Percentiles rank a stretch among this genome's conserved stretches.
Evolutionary conservation across 2,797 vertebrate species (phyloP).

Genomic region (Pelodytes ibericus): DNA sequence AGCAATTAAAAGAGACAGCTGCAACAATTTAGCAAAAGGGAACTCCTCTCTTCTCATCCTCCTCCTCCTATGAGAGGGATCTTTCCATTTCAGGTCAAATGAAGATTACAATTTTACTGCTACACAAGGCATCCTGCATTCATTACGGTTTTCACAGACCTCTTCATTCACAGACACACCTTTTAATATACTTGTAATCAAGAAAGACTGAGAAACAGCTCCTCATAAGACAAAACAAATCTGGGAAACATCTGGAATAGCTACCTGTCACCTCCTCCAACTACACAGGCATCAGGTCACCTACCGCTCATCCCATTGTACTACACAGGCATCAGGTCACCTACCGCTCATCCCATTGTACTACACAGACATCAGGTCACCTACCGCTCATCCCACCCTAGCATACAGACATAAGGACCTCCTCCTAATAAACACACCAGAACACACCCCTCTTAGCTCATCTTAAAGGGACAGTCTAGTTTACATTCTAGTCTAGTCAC

Average conservation of each 20-base stretch:
- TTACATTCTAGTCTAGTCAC: no score
- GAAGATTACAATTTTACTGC: constrained; percentile 19
- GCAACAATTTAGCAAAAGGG: constrained; percentile 25
- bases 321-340: not conserved
- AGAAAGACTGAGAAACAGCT: no score
- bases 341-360: not conserved
- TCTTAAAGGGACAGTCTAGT: not conserved
- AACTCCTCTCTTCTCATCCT: constrained; percentile 34
- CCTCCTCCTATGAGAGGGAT: constrained; percentile 21
- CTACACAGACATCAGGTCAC: constrained; percentile 3
- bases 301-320: not conserved
- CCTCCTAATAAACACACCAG: not conserved
- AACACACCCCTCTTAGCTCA: not conserved
- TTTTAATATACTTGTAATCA: no score
- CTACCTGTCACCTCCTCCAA: constrained; percentile 1
- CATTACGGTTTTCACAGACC: not conserved
- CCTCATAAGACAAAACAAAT: not conserved
- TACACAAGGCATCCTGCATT: constrained; percentile 11
- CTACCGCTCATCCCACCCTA: not conserved
- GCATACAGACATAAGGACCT: not conserved
- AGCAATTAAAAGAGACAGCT: constrained; percentile 76
- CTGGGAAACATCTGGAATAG: not conserved
- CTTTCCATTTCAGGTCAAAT: constrained; percentile 40
- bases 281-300: not conserved
- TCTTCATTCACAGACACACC: not conserved